Evolutionary conservation across 92 coral and sea anemone genomes (phyloP).

Genomic region (Micromussa lordhowensis): DNA sequence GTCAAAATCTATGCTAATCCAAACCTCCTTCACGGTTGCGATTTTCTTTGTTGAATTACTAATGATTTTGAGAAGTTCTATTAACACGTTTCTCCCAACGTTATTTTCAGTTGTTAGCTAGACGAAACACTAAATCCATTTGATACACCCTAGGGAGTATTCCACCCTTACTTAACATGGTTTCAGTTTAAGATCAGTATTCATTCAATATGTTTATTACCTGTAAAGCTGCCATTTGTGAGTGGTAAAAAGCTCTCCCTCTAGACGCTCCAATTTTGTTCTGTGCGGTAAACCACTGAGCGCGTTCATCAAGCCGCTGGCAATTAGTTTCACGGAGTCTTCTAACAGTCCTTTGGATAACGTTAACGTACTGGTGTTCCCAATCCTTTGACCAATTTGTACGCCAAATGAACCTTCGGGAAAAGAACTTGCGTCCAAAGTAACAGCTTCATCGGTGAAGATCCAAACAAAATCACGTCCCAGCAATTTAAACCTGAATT

Average conservation of each 20-base stretch:
- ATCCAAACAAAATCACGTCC: constrained; percentile 74
- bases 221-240: constrained; percentile 53
- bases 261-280: background rate
- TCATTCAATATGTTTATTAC: constrained; percentile 1
- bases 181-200: too few species aligned
- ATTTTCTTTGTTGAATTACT: too few species aligned
- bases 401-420: constrained; percentile 77
- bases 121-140: background rate
- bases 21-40: too few species aligned
- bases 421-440: constrained; percentile 38
- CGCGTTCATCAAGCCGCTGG: constrained; percentile 6
- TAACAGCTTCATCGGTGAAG: constrained; percentile 68
- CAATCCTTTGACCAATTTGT: constrained; percentile 35
- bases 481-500: constrained; percentile 51
- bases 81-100: too few species aligned
- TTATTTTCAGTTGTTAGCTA: too few species aligned
- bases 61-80: too few species aligned
- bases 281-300: background rate
- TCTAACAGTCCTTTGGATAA: constrained; percentile 33
- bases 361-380: background rate
- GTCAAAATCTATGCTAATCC: too few species aligned
- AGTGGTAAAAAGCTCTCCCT: constrained; percentile 6
- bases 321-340: constrained; percentile 42
- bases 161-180: background rate
- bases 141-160: background rate